Evolutionary conservation across 2,113 vertebrate genomes (phyloP), one percentile per base, ranked within the genome.

Genomic region (Sterrhoptilus dennistouni): DNA sequence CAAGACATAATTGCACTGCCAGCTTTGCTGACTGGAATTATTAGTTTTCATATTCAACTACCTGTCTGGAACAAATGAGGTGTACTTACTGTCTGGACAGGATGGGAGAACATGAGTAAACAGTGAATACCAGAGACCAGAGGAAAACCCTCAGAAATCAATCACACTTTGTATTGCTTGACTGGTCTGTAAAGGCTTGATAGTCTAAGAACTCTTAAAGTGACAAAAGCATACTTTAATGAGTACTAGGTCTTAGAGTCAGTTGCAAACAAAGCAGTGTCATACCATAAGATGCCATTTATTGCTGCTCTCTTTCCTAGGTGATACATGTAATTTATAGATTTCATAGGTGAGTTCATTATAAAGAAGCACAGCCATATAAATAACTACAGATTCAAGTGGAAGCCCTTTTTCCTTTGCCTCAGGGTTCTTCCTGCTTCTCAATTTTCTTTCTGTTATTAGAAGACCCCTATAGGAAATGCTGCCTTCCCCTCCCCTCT

Each of bases 1-100:
- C 91, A 93, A 97, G 83, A 94, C 52, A 60, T 87, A 93, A 96
- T 96, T 96, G 89, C 8, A 7, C 89, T 79, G 80, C 59, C 53
- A 53, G 45, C 25, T 89, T 85, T 5, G 2, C 71, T 93, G 90
- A 65, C 56, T 87, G 50, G 77, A 94, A 83, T 94, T 93, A 79
- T 80, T 94, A 84, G 42, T 72, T 91, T 74, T 89, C 80, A 45
- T 81, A 80, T 72, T 80, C 53, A 68, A 1, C 40, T 87, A 72
- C 56, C 71, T 40, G 19, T 33, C 68, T 96, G 88, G 38, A 71
- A 75, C 49, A 85, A 92, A 90, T 95, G 84, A 93, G 65, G 63
- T 95, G 72, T 83, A 25, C 89, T 95, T 69, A 56, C 68, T 80
- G 24, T 24, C 54, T 80, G 54, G n/a, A 38, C 59, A 91, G 59